Evolutionary conservation across 1,140 invertebrate species (phyloP), one percentile per base, ranked within the genome.

Genomic region (Drosophila truncata): DNA sequence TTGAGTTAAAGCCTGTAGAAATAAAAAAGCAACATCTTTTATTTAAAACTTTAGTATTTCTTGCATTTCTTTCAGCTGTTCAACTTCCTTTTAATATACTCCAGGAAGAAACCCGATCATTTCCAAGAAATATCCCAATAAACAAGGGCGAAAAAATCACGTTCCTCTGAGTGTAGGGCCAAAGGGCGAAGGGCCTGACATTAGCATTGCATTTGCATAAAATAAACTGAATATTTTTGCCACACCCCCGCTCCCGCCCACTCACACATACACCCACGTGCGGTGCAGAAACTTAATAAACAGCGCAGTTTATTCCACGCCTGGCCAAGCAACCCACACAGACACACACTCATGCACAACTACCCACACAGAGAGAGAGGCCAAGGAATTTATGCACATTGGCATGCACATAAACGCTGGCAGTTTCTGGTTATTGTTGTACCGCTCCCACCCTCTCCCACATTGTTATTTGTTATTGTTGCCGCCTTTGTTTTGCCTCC

Each of bases 171-270:
- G 54, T 37, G 46, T 33, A 23, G 39, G 58, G 47, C 23, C 9
- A 16, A 33, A 33, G 39, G 42, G 50, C 25, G 50, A 37, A 37
- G 61, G 46, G 44, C 35, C 50, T 58, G 65, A 78, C 79, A 75
- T 86, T 82, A 81, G 61, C 75, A 88, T 76, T 78, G 67, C 61
- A 84, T 88, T 81, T 84, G 73, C 84, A 88, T 85, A 85, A 80
- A 70, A 88, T 79, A 79, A 66, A 79, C 78, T 52, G 47, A 62
- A 73, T 70, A 72, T 63, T 79, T 79, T 61, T 41, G 47, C 44
- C 65, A 49, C 29, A 35, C 42, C 58, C 50, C 60, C 52, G 63
- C 37, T 44, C 35, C 35, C 29, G 20, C n/a, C 33, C 57, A 71
- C 23, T 35, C 35, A 44, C 20, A 39, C 31, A 42, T 11, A n/a